A percentile compares a stretch with the other conserved stretches of the same genome.
These are phyloP conservation scores for Gymnoscelis rufifasciata DNA, from an alignment of 2,888 invertebrate genomes.

Conservation along the genomic window DNA sequence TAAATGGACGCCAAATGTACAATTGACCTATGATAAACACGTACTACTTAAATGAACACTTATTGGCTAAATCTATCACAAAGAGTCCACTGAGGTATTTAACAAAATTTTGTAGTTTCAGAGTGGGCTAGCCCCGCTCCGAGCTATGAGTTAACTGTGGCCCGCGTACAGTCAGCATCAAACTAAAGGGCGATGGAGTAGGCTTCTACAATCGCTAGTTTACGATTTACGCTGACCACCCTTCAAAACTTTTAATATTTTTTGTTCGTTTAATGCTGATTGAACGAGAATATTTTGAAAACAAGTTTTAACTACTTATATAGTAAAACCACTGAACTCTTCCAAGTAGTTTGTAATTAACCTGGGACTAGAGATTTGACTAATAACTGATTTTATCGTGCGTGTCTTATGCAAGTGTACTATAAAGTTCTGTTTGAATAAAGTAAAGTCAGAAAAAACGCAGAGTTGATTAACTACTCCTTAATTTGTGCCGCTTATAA, in stretches of 20 bases:
- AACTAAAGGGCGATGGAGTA: too few species aligned
- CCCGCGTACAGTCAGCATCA: too few species aligned
- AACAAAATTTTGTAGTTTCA: slow-evolving; percentile 50
- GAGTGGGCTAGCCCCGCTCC: slow-evolving; percentile 38
- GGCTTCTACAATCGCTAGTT: too few species aligned
- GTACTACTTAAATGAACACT: slow-evolving; percentile 69
- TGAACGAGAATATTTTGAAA: not conserved
- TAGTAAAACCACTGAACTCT: slow-evolving; percentile 38
- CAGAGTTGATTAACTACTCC: not conserved
- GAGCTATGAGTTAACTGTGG: slow-evolving; percentile 47
- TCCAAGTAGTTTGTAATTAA: slow-evolving; percentile 54
- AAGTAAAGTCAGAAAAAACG: not conserved
- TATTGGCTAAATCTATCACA: slow-evolving; percentile 78
- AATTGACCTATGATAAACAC: slow-evolving; percentile 66
- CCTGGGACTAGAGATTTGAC: slow-evolving; percentile 75
- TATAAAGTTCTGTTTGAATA: not conserved
- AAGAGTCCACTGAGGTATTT: slow-evolving; percentile 75
- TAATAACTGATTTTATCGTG: slow-evolving; percentile 55
- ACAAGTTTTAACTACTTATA: not conserved
- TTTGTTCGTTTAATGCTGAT: too few species aligned
- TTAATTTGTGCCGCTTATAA: slow-evolving; percentile 9
- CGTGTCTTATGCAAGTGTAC: slow-evolving; percentile 36
- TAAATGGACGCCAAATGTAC: slow-evolving; percentile 66
- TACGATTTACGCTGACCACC: not conserved
- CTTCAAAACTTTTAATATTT: too few species aligned